A percentile compares a stretch with the other conserved stretches of the same genome.
Conservation (phyloP, 1,140 invertebrate species). For the Whitmania pigra region DNA sequence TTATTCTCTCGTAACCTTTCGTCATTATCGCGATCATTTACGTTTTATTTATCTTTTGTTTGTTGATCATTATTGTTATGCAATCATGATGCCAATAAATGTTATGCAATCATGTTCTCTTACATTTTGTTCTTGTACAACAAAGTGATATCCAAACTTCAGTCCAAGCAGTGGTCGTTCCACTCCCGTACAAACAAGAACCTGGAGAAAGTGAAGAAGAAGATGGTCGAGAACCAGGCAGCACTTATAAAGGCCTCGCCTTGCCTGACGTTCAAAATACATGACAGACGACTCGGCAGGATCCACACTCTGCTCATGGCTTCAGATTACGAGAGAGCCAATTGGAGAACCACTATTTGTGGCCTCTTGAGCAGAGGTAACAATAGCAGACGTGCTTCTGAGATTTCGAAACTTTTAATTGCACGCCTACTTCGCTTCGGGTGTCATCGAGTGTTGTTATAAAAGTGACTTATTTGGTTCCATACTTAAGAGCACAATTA, state of each 20-base stretch:
- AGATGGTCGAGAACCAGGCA: conserved; percentile 72
- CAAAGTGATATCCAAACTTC: background rate
- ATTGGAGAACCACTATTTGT: conserved; percentile 81
- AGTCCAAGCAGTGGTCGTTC: conserved; percentile 22
- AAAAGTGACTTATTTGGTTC: no score
- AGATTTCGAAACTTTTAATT: no score
- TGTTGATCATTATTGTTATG: no score
- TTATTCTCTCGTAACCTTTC: background rate
- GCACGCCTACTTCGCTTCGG: no score
- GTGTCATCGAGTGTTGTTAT: no score
- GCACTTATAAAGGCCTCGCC: conserved; percentile 77
- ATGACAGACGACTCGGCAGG: conserved; percentile 50
- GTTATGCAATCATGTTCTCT: no score
- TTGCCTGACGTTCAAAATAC: conserved; percentile 66
- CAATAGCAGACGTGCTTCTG: conserved; percentile 27
- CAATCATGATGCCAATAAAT: no score
- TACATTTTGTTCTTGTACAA: no score
- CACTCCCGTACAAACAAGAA: conserved; percentile 41
- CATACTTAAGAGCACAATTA: no score
- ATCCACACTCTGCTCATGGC: conserved; percentile 72
- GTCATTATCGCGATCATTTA: background rate
- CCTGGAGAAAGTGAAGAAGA: conserved; percentile 73
- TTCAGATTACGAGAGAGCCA: conserved; percentile 79
- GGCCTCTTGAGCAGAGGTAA: conserved; percentile 52
- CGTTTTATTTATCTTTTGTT: background rate